Base-by-base conservation (phyloP, 1,140 invertebrate genomes). In the Pararge aegeria region DNA sequence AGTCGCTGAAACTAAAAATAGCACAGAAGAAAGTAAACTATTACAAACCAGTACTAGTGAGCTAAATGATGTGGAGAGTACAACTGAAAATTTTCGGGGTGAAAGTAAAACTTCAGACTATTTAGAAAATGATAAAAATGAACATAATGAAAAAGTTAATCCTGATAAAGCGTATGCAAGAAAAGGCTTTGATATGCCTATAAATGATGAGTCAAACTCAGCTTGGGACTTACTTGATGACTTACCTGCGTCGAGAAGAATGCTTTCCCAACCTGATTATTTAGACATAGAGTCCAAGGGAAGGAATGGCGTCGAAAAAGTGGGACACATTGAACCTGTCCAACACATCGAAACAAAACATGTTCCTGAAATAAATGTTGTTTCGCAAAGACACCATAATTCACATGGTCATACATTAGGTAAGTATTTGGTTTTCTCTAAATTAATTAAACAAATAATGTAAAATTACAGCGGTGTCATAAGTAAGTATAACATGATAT, bases 161-260 rank as follows among this genome's bases (percentile, higher is more conserved):
- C 20, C 52, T 16, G 15, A 42, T 16, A 15, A 54, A 42, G 20
- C 21, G 15, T 54, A 13, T 27, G 24, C 7, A 27, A 42, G 13
- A 16, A 42, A 13, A 16, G 16, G 24, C 1, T 1, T 13, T 40
- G 30, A 53, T 19, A 53, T 4, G 46, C 3, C 27, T 10, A n/a
- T 46, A 37, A 54, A 27, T 27, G 37, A 54, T 42, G 52, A 54
- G 10, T 54, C 38, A 24, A 54, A 54, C 16, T 21, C 37, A 4
- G n/a, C 12, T 16, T 54, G 52, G 52, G 37, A 54, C 16, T 21
- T 42, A 13, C 37, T 54, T 42, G 52, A 54, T 27, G 52, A 54
- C 16, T 6, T 54, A 42, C 37, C 24, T 24, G 2, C 2, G 5
- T 21, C 38, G n/a, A 24, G 52, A 15, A 54, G 52, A 20, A 42